Base-by-base conservation (phyloP, 2,797 vertebrate genomes). In the Danio kyathit region DNA sequence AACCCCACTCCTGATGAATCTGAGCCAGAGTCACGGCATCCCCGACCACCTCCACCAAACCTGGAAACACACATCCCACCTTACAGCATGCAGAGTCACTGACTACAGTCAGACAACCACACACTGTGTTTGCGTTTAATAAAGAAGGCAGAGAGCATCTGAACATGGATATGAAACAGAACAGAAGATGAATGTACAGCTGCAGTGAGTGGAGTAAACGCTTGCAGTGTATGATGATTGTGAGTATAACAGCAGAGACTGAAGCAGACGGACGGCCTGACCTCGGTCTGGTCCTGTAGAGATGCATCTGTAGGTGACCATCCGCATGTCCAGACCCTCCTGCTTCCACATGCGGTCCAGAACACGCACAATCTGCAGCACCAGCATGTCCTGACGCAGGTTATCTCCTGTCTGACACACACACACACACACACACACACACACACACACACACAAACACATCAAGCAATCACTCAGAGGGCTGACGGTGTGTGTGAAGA, bases 331-430 rank as follows among this genome's bases (percentile, higher is more conserved):
- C 89, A 98, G 90, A 17, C 96, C 97, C 78, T 96, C 95, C 89
- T 96, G 94, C 12, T 96, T 94, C 97, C 97, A 98, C 81, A 97
- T 93, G 76, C 92, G 94, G 92, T 97, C 95, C 97, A 99, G 97
- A 87, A 96, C 92, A 21, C 92, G 94, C 57, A 98, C 96, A 71
- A 97, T 96, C 92, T 99, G 97, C 80, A 99, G 94, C 0, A 97
- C 95, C 89, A 99, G 91, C 96, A 97, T 97, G 94, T 98, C 97
- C 92, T 99, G 97, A 21, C 95, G 92, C 84, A 99, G 93, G 90
- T 97, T 95, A 0, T 98, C 97, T 5, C 97, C 97, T 0, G 95
- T 97, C 97, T 99, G 89, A 10, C 43, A 3, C 17, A 59, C 4
- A 74, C 29, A 29, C 29, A n/a, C n/a, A n/a, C n/a, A n/a, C n/a